These are phyloP conservation scores for Hippocampus kuda DNA, from an alignment of 2,797 vertebrate species.

Conservation along the genomic window DNA sequence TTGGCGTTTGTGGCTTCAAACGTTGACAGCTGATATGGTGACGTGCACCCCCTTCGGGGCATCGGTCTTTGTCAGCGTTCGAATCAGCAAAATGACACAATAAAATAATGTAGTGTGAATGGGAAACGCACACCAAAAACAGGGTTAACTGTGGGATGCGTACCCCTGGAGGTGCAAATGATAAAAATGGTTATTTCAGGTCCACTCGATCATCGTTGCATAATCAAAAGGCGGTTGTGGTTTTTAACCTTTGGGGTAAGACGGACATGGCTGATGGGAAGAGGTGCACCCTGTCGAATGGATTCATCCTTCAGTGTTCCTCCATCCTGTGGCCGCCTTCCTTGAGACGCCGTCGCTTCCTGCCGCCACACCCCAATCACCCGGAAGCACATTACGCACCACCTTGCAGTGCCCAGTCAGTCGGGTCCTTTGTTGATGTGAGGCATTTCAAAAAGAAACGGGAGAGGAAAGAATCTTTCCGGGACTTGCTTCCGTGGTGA, in stretches of 20 bases:
- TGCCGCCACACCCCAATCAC: not conserved
- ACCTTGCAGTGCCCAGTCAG: not conserved
- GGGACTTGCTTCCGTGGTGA: not conserved
- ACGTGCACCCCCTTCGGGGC: not conserved
- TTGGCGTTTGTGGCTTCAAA: not conserved
- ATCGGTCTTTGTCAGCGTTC: not conserved
- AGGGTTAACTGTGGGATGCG: not conserved
- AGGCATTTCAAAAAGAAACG: not conserved
- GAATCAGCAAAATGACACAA: not conserved
- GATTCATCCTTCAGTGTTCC: not conserved
- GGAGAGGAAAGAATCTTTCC: not conserved
- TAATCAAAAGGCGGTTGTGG: not conserved
- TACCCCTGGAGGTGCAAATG: not conserved
- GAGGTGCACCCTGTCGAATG: not conserved
- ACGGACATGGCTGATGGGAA: not conserved
- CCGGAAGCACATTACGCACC: not conserved
- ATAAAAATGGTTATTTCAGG: not conserved
- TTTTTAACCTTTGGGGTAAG: not conserved
- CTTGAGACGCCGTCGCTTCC: not conserved
- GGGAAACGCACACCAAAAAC: not conserved
- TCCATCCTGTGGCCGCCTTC: not conserved
- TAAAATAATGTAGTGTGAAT: not conserved
- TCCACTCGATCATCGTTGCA: too few relatives aligned
- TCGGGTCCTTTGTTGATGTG: not conserved
- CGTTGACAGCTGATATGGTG: not conserved